phyloP scores from a whole-genome alignment of 2,113 vertebrate genomes.

The Butorides virescens region DNA sequence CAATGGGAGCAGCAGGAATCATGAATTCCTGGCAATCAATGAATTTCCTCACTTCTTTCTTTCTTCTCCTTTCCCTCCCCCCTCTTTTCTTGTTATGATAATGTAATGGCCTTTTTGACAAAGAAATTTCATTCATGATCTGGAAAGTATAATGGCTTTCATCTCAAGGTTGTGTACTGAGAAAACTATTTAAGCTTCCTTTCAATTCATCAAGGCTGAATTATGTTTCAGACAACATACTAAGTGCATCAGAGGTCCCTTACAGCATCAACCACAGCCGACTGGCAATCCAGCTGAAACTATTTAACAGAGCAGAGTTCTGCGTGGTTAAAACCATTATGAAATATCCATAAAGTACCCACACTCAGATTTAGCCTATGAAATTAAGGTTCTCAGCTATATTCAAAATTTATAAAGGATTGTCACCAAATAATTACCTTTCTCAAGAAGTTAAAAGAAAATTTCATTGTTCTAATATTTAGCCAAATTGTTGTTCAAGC shows the following conservation, averaged over 20 bases:
- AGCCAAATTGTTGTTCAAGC: neutral
- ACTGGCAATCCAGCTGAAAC: neutral
- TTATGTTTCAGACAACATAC: conserved; percentile 29
- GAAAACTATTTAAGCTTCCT: conserved; percentile 48
- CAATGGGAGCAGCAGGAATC: neutral
- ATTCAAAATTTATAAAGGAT: conserved; percentile 8
- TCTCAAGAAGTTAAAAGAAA: neutral
- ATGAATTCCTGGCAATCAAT: neutral
- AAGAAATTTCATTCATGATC: conserved; percentile 34
- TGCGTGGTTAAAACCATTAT: conserved; percentile 22
- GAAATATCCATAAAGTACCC: conserved; percentile 24
- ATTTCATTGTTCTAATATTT: conserved; percentile 14
- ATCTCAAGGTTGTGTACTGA: conserved; percentile 57
- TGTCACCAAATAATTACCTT: conserved; percentile 41
- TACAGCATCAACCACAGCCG: conserved; percentile 1
- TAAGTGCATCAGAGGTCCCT: conserved; percentile 36
- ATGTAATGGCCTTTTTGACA: conserved; percentile 52
- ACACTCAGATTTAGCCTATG: conserved; percentile 1
- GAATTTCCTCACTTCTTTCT: neutral
- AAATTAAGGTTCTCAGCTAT: conserved; percentile 27
- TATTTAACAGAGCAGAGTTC: conserved; percentile 10
- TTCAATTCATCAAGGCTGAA: conserved; percentile 55
- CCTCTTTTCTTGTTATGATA: conserved; percentile 14
- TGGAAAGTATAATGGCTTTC: conserved; percentile 56
- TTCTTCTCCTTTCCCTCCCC: neutral